phyloP scores from a whole-genome alignment of 1,140 invertebrate species.

The Amphibalanus amphitrite region DNA sequence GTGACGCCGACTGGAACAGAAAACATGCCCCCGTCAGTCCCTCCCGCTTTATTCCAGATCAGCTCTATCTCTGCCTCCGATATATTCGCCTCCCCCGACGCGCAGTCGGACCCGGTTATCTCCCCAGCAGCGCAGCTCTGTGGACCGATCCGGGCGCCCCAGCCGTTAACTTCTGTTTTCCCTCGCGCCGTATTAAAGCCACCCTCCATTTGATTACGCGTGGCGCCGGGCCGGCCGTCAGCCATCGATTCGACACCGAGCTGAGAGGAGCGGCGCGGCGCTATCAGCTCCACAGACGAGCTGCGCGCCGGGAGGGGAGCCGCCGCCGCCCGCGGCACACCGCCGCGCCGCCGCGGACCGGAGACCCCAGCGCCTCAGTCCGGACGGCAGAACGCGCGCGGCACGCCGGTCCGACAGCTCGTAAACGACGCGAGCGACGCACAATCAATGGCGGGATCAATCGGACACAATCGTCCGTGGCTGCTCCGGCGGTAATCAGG shows the following conservation, averaged over 20 bases:
- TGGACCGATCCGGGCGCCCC: too few relatives aligned
- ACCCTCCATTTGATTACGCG: not conserved
- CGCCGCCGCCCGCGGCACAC: too few relatives aligned
- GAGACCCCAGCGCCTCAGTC: not conserved
- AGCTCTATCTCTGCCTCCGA: too few relatives aligned
- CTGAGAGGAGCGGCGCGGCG: not conserved
- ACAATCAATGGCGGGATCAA: not conserved
- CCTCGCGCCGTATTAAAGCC: not conserved
- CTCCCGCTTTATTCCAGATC: too few relatives aligned
- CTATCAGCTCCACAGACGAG: not conserved
- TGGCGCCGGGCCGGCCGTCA: not conserved
- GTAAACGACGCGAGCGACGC: not conserved
- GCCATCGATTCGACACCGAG: not conserved
- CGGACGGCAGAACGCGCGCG: too few relatives aligned
- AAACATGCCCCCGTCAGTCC: too few relatives aligned
- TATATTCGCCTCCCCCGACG: too few relatives aligned
- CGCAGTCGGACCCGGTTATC: too few relatives aligned
- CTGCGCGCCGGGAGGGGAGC: not conserved
- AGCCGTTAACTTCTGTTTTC: not conserved
- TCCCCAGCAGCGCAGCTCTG: too few relatives aligned
- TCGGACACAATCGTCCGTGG: not conserved
- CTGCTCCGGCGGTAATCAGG: not conserved
- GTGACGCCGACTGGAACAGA: conserved; percentile 51
- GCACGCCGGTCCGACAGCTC: not conserved
- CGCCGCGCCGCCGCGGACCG: too few relatives aligned